Base-by-base conservation (phyloP, 2,797 vertebrate genomes). In the Coregonus suidteri region DNA sequence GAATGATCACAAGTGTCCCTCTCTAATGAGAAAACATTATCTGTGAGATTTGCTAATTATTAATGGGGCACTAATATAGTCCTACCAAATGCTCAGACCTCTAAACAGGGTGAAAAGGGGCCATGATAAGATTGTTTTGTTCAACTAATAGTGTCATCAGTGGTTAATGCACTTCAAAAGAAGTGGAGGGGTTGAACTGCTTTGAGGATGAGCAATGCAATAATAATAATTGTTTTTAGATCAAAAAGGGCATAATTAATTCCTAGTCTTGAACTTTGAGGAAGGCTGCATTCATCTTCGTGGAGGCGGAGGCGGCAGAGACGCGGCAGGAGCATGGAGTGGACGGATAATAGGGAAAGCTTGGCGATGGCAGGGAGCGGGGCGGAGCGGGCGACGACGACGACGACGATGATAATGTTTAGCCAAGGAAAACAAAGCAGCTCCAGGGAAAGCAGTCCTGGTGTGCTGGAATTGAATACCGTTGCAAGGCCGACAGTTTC, bases 241-340 rank as follows among this genome's bases (percentile, higher is more conserved):
- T 93, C 88, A 94, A 93, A 88, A 87, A 92, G 87, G 83, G 85
- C 90, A 59, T 90, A 92, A 93, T 94, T 94, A 94, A 92, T 93
- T 93, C 73, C 87, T 82, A 85, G 89, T 92, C 88, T 92, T 92
- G 90, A 93, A 90, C 88, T 91, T 92, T 74, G 53, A 74, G 72
- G 34, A 74, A 62, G 72, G 71, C 51, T 31, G 71, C 15, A 18
- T 54, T 34, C 51, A 73, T 34, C 30, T 53, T 11, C 25, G 25
- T 2, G 20, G 25, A 30, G 47, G 20, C 47, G 20, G 20, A 7
- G 25, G 71, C 25, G 37, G 69, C 18, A 35, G 13, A 4, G 9
- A 9, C 4, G 1, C 5, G 70, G 41, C n/a, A n/a, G 69, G 4
- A 16, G 41, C 14, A 37, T 13, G 54, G 34, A 82, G 75, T 4